phyloP scores from a whole-genome alignment of 2,888 invertebrate species.

The Himalopsyche kuldschensis region DNA sequence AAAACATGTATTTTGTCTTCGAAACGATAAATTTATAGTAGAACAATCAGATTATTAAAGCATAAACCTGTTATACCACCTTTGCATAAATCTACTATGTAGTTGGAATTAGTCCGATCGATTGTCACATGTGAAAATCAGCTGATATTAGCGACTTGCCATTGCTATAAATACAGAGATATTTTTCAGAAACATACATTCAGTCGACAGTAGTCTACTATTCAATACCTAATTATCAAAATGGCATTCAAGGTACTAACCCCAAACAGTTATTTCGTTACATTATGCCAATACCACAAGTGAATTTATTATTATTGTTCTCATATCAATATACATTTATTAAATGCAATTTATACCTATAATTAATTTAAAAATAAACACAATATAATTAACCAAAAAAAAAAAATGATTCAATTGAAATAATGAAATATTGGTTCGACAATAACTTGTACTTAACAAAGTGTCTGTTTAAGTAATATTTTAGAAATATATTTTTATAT shows the following conservation, averaged over 20 bases:
- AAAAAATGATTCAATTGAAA: too few relatives aligned
- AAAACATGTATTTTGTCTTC: neutral
- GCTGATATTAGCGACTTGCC: neutral
- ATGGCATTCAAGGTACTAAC: neutral
- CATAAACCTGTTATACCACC: neutral
- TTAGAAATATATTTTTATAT: neutral
- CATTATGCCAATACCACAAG: too few relatives aligned
- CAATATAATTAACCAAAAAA: too few relatives aligned
- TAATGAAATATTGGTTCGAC: neutral
- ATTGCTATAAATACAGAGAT: neutral
- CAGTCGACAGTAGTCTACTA: neutral
- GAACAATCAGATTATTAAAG: neutral
- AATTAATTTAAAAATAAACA: too few relatives aligned
- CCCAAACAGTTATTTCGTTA: too few relatives aligned
- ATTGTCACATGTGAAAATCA: neutral
- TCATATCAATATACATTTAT: too few relatives aligned
- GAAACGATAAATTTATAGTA: neutral
- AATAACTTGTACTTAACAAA: neutral
- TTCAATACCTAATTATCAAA: neutral
- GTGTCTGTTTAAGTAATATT: too few relatives aligned
- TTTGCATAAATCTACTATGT: neutral
- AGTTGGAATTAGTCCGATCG: neutral
- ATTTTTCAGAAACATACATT: neutral
- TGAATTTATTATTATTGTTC: too few relatives aligned
- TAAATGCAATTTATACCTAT: too few relatives aligned